Evolutionary conservation across 2,888 invertebrate genomes (phyloP), one percentile per base, ranked within the genome.

Genomic region (Sarcophaga subvicina): DNA sequence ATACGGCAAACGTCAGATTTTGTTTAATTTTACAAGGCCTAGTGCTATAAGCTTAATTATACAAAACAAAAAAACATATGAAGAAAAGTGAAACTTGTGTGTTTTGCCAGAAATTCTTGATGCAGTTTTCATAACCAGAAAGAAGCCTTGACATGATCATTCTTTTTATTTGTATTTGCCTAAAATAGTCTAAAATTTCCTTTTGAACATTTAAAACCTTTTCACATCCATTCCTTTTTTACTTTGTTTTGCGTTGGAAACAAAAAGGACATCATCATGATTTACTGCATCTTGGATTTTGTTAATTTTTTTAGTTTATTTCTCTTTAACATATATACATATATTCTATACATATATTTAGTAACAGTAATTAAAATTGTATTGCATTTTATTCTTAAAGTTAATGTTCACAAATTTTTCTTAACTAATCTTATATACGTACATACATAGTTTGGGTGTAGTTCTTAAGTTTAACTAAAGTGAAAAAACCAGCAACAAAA

Each of bases 281-380:
- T 79, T 78, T 80, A 67, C 86, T 86, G 86, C 83, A 83, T 86
- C 86, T 69, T 80, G 86, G 77, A 83, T 83, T 80, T 80, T 62
- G 11, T 63, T 27, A 60, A 47, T 60, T 79, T 37, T 64, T 69
- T 64, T 49, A 54, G 14, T 37, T 67, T n/a, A 17, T 67, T 67
- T 14, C 17, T 25, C 45, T 54, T 54, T 54, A 54, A 47, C 67
- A 59, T 69, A 11, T 76, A 64, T 20, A 25, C 4, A 25, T 37
- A 37, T 37, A 10, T 10, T 37, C 8, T 37, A 37, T 37, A n/a
- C n/a, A n/a, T n/a, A 20, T 25, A 64, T 70, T 37, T 87, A 82
- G 79, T 79, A 79, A 69, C 70, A 79, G 79, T 84, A 81, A 79
- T 64, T 83, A 75, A 67, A 66, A 78, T 14, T 63, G 66, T 78